Evolutionary conservation across 35 echinoderm and acorn worm species (phyloP).

Genomic region (Eucidaris tribuloides): DNA sequence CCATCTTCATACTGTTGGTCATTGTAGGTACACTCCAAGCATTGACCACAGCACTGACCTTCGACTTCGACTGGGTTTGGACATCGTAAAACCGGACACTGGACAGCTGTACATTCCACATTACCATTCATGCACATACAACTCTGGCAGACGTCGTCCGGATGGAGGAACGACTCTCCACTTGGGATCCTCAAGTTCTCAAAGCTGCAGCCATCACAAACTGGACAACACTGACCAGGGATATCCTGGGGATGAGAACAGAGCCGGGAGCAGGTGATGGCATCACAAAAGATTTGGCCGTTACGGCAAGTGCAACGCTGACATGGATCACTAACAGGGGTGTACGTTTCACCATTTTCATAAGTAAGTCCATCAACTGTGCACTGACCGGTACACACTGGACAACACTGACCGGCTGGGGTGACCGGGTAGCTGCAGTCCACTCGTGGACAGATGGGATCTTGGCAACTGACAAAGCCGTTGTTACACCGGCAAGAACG

Average conservation of each 20-base stretch:
- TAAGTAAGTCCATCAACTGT: conserved; percentile 69
- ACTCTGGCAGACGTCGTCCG: conserved; percentile 63
- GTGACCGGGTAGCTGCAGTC: conserved; percentile 66
- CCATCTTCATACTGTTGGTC: conserved; percentile 44
- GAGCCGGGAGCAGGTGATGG: conserved; percentile 56
- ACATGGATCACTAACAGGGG: conserved; percentile 60
- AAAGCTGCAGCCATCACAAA: conserved; percentile 89
- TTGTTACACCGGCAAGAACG: conserved; percentile 72
- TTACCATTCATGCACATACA: conserved; percentile 81
- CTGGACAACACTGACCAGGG: conserved; percentile 81
- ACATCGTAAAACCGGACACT: conserved; percentile 57
- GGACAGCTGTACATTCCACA: conserved; percentile 62
- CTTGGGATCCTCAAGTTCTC: conserved; percentile 57
- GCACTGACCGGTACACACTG: conserved; percentile 84
- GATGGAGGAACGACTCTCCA: conserved; percentile 54
- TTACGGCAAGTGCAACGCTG: conserved; percentile 82
- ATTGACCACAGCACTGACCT: background rate
- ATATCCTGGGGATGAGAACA: conserved; percentile 74
- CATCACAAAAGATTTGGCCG: conserved; percentile 84
- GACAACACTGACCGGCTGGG: conserved; percentile 90
- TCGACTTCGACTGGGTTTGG: conserved; percentile 17
- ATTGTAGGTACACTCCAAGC: conserved; percentile 24
- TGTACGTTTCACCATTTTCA: conserved; percentile 82
- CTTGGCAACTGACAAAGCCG: conserved; percentile 71
- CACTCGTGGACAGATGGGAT: conserved; percentile 52